Percentiles rank a stretch among this genome's conserved stretches.
These are phyloP conservation scores for Mus minutoides DNA, from an alignment of 2,797 vertebrate genomes.

Conservation along the genomic window DNA sequence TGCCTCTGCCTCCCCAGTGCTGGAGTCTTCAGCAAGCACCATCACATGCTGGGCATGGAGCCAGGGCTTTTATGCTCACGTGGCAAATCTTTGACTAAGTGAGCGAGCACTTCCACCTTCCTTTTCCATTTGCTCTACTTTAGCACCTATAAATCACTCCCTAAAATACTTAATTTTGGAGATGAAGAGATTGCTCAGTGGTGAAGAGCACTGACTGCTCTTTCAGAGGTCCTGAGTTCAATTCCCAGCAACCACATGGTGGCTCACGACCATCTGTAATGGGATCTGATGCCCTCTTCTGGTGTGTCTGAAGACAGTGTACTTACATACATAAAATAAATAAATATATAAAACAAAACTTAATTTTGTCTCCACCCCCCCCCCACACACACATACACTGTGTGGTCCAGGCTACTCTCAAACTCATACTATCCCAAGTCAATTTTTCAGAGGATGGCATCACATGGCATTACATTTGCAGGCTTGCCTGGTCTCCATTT, in stretches of 20 bases:
- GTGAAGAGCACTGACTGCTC: too few relatives aligned
- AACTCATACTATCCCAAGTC: background rate
- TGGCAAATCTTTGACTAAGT: background rate
- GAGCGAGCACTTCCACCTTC: background rate
- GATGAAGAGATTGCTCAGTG: too few relatives aligned
- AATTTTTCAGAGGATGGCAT: background rate
- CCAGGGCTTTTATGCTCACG: background rate
- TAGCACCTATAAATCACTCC: background rate
- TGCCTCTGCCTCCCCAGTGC: too few relatives aligned
- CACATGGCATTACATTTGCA: background rate
- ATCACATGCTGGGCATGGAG: background rate
- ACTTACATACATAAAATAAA: too few relatives aligned
- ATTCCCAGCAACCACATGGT: too few relatives aligned
- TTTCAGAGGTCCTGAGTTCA: too few relatives aligned
- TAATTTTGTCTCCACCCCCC: background rate
- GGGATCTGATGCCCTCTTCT: too few relatives aligned
- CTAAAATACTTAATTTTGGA: background rate
- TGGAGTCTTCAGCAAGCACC: background rate
- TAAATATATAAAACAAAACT: too few relatives aligned
- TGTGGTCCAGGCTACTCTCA: background rate
- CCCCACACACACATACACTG: too few relatives aligned
- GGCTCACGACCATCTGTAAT: too few relatives aligned
- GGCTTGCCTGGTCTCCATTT: background rate
- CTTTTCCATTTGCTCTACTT: background rate
- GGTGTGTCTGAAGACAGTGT: too few relatives aligned